Evolutionary conservation across 2,888 invertebrate species (phyloP).

Genomic region (Dolichomitus sp.): DNA sequence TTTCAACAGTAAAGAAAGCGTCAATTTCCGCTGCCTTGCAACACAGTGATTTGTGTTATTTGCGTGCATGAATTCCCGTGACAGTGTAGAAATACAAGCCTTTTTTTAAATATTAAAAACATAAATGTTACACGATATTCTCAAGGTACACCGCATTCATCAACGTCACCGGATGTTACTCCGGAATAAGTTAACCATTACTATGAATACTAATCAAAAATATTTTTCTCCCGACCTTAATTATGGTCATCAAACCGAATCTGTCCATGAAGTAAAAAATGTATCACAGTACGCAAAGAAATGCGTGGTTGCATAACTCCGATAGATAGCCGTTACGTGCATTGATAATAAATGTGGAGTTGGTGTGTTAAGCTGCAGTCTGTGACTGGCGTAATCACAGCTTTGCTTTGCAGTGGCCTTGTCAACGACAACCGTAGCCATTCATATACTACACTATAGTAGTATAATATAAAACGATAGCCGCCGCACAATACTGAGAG

Average conservation of each 20-base stretch:
- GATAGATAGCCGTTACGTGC: neutral
- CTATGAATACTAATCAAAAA: neutral
- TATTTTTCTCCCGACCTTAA: neutral
- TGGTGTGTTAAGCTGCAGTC: slow-evolving; percentile 4
- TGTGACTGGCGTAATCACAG: slow-evolving; percentile 41
- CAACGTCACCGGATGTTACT: neutral
- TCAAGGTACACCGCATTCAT: neutral
- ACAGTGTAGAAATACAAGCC: no score
- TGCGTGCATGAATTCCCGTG: no score
- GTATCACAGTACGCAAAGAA: neutral
- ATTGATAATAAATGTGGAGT: slow-evolving; percentile 10
- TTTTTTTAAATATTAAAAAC: no score
- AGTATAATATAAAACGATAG: slow-evolving; percentile 43
- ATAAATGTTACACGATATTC: neutral
- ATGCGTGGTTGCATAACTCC: neutral
- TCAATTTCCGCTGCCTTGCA: no score
- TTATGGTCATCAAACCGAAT: neutral
- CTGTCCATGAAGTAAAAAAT: neutral
- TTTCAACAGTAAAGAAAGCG: no score
- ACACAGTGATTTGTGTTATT: no score
- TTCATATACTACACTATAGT: slow-evolving; percentile 8
- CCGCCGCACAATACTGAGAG: slow-evolving; percentile 12
- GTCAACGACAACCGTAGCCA: slow-evolving; percentile 21
- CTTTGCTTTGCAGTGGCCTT: slow-evolving; percentile 38
- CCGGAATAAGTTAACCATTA: neutral